Evolutionary conservation across 1,140 invertebrate species (phyloP), one percentile per base, ranked within the genome.

Genomic region (Drosophila miranda): DNA sequence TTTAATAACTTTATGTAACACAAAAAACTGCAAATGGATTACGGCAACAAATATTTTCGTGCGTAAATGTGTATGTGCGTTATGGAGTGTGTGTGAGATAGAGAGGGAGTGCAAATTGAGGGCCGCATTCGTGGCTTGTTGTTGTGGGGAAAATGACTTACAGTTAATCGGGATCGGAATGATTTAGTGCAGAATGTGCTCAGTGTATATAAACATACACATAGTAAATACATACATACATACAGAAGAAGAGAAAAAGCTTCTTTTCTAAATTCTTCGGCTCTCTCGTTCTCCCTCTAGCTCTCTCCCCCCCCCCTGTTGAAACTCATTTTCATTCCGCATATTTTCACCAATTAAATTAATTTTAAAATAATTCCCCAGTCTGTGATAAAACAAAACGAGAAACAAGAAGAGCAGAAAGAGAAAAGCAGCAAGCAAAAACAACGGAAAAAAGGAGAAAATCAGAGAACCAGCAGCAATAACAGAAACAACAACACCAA

Each of bases 1-100:
- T 73, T 21, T 41, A 49, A 6, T 34, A 64, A 66, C 21, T 75
- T 75, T 50, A 75, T 60, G 38, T 48, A 84, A 84, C 64, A 30
- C 46, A 64, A 52, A 21, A 80, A 70, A 56, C 45, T 42, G 43
- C 38, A 61, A 53, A 21, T 57, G 14, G 48, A 60, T 59, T 68
- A 67, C 53, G 53, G 56, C 41, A 56, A 43, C 41, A 55, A 16
- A 52, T 58, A 50, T 50, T 44, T n/a, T 38, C 34, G 51, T 42
- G 14, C 53, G 75, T 71, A 51, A 53, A 63, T 58, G 49, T 23
- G 16, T 62, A 41, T 30, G 28, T 30, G 28, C 23, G 23, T 26
- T 26, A 8, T 30, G 1, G 28, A 30, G 28, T 38, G 34, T 38
- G 34, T 8, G 41, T 62, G 34, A 13, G 34, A 38, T 11, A 38